These are phyloP conservation scores for Xylophagus ater DNA, from an alignment of 2,888 invertebrate species.

Conservation along the genomic window DNA sequence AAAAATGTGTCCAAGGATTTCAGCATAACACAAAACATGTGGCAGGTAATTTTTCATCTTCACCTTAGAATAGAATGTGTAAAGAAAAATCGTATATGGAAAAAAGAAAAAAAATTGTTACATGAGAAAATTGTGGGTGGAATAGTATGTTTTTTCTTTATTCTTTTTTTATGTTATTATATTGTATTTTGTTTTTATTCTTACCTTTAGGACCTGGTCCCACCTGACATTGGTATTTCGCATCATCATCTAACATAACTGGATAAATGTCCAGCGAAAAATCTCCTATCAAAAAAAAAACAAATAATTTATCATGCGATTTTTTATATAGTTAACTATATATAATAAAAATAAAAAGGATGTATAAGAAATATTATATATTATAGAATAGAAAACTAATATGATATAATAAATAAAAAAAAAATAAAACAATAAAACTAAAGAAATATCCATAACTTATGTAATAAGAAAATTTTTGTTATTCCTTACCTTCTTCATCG, in stretches of 20 bases:
- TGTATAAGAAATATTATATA: conserved; percentile 23
- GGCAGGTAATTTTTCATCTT: conserved; percentile 2
- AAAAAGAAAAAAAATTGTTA: background rate
- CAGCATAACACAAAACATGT: background rate
- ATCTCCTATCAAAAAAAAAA: conserved; percentile 52
- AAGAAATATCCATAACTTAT: background rate
- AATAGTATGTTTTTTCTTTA: conserved; percentile 1
- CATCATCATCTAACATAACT: conserved; percentile 86
- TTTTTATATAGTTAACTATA: background rate
- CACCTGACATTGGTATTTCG: conserved; percentile 89
- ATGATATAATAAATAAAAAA: background rate
- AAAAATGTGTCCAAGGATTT: background rate
- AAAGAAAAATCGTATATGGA: background rate
- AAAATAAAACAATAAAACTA: background rate
- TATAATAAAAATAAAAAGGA: too few relatives aligned
- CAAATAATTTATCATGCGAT: conserved; percentile 22
- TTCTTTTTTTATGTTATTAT: background rate
- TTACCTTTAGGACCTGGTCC: conserved; percentile 58
- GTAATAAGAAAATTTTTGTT: background rate
- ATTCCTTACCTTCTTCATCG: conserved; percentile 76
- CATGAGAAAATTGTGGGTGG: background rate
- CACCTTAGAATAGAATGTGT: conserved; percentile 5
- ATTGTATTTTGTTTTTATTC: background rate
- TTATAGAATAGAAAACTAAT: conserved; percentile 2
- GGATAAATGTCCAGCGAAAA: conserved; percentile 85